A percentile compares a stretch with the other conserved stretches of the same genome.
These are phyloP conservation scores for Drosophila prostipennis DNA, from an alignment of 2,888 invertebrate genomes.

Conservation along the genomic window DNA sequence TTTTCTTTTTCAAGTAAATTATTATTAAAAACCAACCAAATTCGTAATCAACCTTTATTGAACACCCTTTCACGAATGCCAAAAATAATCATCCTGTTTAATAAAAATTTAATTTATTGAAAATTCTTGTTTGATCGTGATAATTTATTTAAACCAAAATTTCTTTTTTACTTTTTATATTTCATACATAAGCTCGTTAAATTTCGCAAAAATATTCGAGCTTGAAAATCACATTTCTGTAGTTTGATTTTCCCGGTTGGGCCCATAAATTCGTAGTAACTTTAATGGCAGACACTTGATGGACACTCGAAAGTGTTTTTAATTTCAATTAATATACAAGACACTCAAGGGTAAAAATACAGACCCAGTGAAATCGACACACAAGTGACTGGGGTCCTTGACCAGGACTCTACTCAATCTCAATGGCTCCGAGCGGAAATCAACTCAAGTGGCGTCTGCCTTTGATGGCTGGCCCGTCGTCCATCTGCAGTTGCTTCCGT, in stretches of 20 bases:
- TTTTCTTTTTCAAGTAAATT: no score
- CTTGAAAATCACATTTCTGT: not conserved
- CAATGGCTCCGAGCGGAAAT: slow-evolving; percentile 27
- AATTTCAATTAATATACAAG: slow-evolving; percentile 48
- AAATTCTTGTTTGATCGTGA: no score
- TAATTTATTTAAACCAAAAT: no score
- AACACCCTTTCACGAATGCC: no score
- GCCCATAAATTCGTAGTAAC: slow-evolving; percentile 21
- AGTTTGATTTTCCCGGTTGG: not conserved
- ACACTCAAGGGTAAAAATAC: slow-evolving; percentile 28
- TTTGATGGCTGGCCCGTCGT: slow-evolving; percentile 27
- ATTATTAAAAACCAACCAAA: no score
- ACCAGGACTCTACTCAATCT: slow-evolving; percentile 23
- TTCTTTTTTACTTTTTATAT: no score
- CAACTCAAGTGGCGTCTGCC: slow-evolving; percentile 33
- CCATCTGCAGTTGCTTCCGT: not conserved
- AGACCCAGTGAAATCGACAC: slow-evolving; percentile 24
- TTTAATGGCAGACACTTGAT: slow-evolving; percentile 37
- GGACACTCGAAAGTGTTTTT: slow-evolving; percentile 35
- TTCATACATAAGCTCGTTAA: not conserved
- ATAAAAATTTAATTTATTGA: no score
- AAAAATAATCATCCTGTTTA: no score
- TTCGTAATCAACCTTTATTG: no score
- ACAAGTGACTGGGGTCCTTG: slow-evolving; percentile 27
- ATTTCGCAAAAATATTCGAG: not conserved